Evolutionary conservation across 37 sponge, comb jelly and placozoan species (phyloP), one percentile per base, ranked within the genome.

Genomic region (Eunapius fragilis): DNA sequence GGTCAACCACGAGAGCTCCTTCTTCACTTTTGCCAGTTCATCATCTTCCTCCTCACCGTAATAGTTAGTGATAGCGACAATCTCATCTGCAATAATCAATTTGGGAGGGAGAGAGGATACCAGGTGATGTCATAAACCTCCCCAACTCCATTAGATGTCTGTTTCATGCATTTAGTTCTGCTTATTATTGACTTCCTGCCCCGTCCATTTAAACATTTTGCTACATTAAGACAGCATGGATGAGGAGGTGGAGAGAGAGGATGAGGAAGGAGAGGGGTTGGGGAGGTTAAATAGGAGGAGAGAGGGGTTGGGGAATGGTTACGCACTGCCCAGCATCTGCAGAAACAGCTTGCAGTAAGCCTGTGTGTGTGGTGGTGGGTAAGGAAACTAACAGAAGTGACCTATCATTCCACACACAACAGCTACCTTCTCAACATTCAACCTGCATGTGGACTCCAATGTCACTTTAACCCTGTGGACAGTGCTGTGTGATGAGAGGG

Each of bases 381-480:
- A 22, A 28, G 19, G 69, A n/a, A n/a, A n/a, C 25, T 6, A 74
- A 34, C 30, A 11, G 50, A 50, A 35, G 25, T 24, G 75, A 11
- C 0, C 30, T 27, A 50, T 22, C 23, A 32, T 9, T 26, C 23
- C 0, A 48, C 3, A 83, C 17, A 11, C 25, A n/a, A 81, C 24
- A 80, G 82, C 33, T 74, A 91, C 92, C 84, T 89, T 68, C 31
- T 90, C 87, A n/a, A 94, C 33, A 17, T 37, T 26, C 13, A 82
- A 37, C 34, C 33, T 77, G 33, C 78, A 25, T 9, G 30, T 67
- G 2, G 92, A 81, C 34, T 94, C 95, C 17, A 91, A 10, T 2
- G 89, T 88, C 13, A 94, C 71, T 68, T 88, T 94, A 31, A 88
- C 87, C 31, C 25, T 76, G 36, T 82, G 48, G 37, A 34, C 69